Base-by-base conservation (phyloP, 2,888 invertebrate species). In the Polylopha cassiicola region DNA sequence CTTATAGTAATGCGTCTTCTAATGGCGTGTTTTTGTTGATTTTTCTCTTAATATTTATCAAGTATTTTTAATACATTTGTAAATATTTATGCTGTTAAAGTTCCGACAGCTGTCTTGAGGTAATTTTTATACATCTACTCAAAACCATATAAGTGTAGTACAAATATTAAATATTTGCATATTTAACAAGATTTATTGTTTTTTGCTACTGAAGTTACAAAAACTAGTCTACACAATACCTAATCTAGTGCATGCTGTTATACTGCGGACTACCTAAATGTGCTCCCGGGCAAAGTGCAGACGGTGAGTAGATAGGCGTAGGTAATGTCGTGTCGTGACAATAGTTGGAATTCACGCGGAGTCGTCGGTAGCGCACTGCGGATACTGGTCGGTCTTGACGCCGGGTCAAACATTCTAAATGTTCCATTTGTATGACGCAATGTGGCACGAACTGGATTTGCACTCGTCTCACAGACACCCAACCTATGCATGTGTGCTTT, bases 391-490 rank as follows among this genome's bases (percentile, higher is more conserved):
- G 48, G 45, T 47, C 50, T 55, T 58, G 57, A 57, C 64, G 65
- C 60, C 71, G 73, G 77, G 76, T 78, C 77, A 78, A 78, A 75
- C 79, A 78, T 79, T 79, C 78, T 79, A 79, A 78, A 72, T 71
- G 71, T 66, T 69, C 62, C 66, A 70, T 68, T 68, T 72, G 73
- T 69, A 73, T 78, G 79, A 79, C 77, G 79, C 74, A 79, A 79
- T 68, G 61, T 65, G 56, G 61, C 64, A 59, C 69, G 56, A 66
- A 77, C 74, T 77, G 75, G 78, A 76, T 75, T 77, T 74, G 73
- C 75, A 74, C 74, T 76, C 76, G 74, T 77, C 76, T 71, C 59
- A 65, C 65, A 61, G 64, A 65, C 72, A 64, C 58, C 50, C 62
- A 21, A 29, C 30, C 21, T 44, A 37, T 56, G 54, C 54, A 54